Evolutionary conservation across 2,797 vertebrate genomes (phyloP).

Genomic region (Pangasius sanitwongsei): DNA sequence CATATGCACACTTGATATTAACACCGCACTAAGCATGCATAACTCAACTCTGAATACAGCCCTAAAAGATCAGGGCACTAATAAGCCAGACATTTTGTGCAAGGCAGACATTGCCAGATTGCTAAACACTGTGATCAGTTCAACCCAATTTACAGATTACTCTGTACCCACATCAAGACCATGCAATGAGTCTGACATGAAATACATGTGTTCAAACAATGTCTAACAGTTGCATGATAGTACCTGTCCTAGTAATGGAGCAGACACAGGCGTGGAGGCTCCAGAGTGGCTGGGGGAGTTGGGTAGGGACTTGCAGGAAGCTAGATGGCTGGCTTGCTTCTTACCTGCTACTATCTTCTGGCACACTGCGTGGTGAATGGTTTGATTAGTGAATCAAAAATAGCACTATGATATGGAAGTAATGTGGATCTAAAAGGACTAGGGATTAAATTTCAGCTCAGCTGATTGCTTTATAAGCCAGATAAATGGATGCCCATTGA

Average conservation of each 20-base stretch:
- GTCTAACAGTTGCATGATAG: neutral
- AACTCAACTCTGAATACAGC: neutral
- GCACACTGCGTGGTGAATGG: conserved; percentile 74
- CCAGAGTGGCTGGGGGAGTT: conserved; percentile 94
- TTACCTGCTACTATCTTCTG: conserved; percentile 87
- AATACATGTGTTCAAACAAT: neutral
- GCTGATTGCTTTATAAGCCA: neutral
- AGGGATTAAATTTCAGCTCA: conserved; percentile 18
- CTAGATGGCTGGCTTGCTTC: conserved; percentile 88
- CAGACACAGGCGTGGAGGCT: conserved; percentile 85
- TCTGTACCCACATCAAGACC: neutral
- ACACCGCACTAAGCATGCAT: neutral
- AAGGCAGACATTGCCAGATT: neutral
- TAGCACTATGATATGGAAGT: neutral
- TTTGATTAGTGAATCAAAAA: conserved; percentile 40
- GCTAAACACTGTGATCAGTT: neutral
- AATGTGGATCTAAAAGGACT: neutral
- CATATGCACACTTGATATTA: neutral
- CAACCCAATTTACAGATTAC: neutral
- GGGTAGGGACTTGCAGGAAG: conserved; percentile 91
- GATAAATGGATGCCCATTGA: neutral
- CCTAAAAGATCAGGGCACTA: neutral
- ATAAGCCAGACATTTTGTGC: neutral
- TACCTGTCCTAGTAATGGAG: conserved; percentile 79
- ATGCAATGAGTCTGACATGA: neutral